A percentile compares a stretch with the other conserved stretches of the same genome.
These are phyloP conservation scores for Vanacampus margaritifer DNA, from an alignment of 2,113 vertebrate genomes.

Conservation along the genomic window DNA sequence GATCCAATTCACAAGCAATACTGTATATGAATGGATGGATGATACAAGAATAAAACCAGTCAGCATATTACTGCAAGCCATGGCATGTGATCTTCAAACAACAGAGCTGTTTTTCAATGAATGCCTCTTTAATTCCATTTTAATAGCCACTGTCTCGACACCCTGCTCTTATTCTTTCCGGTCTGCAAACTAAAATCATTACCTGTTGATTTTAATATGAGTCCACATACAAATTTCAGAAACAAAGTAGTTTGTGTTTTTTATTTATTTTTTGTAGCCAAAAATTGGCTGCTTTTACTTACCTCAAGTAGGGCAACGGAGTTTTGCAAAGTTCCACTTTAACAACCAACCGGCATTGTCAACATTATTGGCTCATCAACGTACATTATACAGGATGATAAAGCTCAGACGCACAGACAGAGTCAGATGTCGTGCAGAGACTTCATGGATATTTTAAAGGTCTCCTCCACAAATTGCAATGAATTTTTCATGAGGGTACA, in stretches of 20 bases:
- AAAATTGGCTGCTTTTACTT: not conserved
- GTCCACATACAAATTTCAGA: not conserved
- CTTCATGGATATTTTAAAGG: constrained; percentile 61
- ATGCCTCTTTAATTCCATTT: not conserved
- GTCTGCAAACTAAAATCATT: not conserved
- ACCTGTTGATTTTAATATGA: not conserved
- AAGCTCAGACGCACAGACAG: constrained; percentile 13
- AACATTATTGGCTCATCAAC: not conserved
- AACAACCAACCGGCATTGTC: not conserved
- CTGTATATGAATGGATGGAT: too few species aligned
- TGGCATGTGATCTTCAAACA: not conserved
- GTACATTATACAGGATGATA: constrained; percentile 11
- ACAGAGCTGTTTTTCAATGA: not conserved
- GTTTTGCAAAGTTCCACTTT: too few species aligned
- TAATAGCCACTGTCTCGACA: not conserved
- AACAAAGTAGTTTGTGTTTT: not conserved
- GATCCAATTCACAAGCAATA: too few species aligned
- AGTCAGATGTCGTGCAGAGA: constrained; percentile 43
- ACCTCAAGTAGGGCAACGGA: not conserved
- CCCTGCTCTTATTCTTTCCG: not conserved
- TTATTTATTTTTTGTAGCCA: not conserved
- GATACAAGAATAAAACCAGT: not conserved
- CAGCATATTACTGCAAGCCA: not conserved
- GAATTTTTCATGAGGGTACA: constrained; percentile 52
- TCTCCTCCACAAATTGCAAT: constrained; percentile 40